phyloP scores from a whole-genome alignment of 2,797 vertebrate species.

The Pygocentrus nattereri region DNA sequence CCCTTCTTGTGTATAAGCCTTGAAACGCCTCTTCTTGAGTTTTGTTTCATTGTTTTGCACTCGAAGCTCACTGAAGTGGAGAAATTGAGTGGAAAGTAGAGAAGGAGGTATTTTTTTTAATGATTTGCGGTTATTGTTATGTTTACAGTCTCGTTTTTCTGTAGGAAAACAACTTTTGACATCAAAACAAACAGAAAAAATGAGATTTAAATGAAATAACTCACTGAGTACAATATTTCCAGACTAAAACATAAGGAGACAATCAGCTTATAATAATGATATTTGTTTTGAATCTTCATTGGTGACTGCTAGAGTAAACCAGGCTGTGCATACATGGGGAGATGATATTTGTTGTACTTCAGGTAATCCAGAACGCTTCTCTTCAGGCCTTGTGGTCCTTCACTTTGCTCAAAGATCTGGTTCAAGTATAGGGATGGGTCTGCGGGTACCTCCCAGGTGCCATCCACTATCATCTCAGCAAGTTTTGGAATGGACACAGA shows the following conservation, averaged over 20 bases:
- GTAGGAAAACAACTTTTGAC: too few relatives aligned
- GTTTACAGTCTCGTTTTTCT: too few relatives aligned
- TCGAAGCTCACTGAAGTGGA: too few relatives aligned
- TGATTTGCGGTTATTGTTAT: too few relatives aligned
- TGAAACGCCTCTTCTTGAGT: too few relatives aligned
- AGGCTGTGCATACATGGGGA: constrained; percentile 86
- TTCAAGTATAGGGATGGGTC: constrained; percentile 63
- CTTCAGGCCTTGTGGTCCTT: constrained; percentile 71
- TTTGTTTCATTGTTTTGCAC: too few relatives aligned
- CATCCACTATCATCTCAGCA: constrained; percentile 64
- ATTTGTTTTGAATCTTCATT: neutral
- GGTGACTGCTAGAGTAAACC: constrained; percentile 69
- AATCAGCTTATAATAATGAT: neutral
- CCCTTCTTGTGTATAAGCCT: too few relatives aligned
- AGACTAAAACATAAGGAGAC: neutral
- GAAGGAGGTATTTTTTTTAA: too few relatives aligned
- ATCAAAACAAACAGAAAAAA: too few relatives aligned
- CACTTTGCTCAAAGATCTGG: constrained; percentile 58
- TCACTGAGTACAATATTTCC: too few relatives aligned
- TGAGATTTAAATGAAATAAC: too few relatives aligned
- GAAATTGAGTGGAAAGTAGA: too few relatives aligned
- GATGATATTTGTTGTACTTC: constrained; percentile 83
- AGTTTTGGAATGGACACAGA: constrained; percentile 66
- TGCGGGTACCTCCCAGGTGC: constrained; percentile 62
- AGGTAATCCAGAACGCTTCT: constrained; percentile 80